Evolutionary conservation across 2,797 vertebrate genomes (phyloP).

Genomic region (Chaenodraco wilsoni): DNA sequence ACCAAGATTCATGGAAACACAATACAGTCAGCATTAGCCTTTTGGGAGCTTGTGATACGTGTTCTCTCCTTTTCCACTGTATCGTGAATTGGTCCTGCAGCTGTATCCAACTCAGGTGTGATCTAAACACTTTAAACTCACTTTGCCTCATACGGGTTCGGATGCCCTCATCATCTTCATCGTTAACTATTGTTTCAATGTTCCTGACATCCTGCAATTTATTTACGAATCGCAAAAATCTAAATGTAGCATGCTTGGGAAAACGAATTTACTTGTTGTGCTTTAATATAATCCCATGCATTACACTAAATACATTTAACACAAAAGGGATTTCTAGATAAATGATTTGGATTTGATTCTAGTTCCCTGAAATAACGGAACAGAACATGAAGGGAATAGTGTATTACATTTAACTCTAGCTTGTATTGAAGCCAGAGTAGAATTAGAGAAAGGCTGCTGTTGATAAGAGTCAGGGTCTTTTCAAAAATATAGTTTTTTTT

Average conservation of each 20-base stretch:
- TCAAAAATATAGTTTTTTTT: slow-evolving; percentile 22
- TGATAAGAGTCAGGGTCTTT: slow-evolving; percentile 14
- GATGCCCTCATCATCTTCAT: background rate
- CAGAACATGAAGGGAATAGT: slow-evolving; percentile 25
- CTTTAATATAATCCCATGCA: slow-evolving; percentile 8
- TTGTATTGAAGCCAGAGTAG: slow-evolving; percentile 12
- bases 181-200: background rate
- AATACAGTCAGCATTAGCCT: background rate
- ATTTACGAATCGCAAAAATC: background rate
- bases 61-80: background rate
- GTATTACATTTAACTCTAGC: slow-evolving; percentile 6
- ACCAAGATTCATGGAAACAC: background rate
- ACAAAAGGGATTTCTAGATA: slow-evolving; percentile 11
- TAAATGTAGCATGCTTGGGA: background rate
- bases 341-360: background rate
- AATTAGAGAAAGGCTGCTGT: slow-evolving; percentile 18
- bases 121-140: no score
- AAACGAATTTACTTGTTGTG: background rate
- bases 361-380: slow-evolving; percentile 19
- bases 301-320: background rate
- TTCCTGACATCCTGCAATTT: background rate
- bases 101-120: background rate
- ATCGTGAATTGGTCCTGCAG: background rate
- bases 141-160: background rate
- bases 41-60: background rate